phyloP scores from a whole-genome alignment of 2,888 invertebrate species.

The Melipona beecheii region DNA sequence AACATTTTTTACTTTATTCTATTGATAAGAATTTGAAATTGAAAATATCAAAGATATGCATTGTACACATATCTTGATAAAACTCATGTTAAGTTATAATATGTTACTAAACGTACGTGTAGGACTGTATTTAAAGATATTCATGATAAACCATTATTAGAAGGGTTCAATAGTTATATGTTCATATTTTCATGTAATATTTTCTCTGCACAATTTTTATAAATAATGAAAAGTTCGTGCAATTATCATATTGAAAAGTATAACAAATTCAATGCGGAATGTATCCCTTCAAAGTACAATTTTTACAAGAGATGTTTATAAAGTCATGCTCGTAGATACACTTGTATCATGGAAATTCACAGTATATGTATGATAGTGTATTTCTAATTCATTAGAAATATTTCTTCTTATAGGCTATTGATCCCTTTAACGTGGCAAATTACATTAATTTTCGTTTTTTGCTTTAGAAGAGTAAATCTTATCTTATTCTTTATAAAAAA shows the following conservation, averaged over 20 bases:
- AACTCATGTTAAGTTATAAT: slow-evolving; percentile 10
- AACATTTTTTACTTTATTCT: slow-evolving; percentile 56
- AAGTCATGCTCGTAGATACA: not conserved
- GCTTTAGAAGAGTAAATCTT: not conserved
- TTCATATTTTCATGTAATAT: not conserved
- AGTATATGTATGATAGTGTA: not conserved
- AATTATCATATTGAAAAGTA: not conserved
- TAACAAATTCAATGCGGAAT: not conserved
- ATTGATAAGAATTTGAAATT: slow-evolving; percentile 30
- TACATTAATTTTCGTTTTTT: not conserved
- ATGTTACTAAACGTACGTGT: slow-evolving; percentile 7
- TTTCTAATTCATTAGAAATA: slow-evolving; percentile 1
- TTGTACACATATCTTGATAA: slow-evolving; percentile 12
- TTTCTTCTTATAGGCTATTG: slow-evolving; percentile 19
- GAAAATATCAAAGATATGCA: slow-evolving; percentile 3
- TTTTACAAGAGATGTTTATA: not conserved
- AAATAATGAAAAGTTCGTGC: not conserved
- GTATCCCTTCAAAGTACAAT: not conserved
- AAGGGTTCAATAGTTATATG: slow-evolving; percentile 34
- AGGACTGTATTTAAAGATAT: slow-evolving; percentile 24
- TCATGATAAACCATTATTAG: slow-evolving; percentile 19
- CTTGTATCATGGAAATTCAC: not conserved
- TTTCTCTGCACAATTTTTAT: not conserved
- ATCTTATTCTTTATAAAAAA: not conserved
- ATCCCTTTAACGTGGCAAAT: slow-evolving; percentile 33